Evolutionary conservation across 2,888 invertebrate genomes (phyloP).

Genomic region (Brachypalpus laphriformis): DNA sequence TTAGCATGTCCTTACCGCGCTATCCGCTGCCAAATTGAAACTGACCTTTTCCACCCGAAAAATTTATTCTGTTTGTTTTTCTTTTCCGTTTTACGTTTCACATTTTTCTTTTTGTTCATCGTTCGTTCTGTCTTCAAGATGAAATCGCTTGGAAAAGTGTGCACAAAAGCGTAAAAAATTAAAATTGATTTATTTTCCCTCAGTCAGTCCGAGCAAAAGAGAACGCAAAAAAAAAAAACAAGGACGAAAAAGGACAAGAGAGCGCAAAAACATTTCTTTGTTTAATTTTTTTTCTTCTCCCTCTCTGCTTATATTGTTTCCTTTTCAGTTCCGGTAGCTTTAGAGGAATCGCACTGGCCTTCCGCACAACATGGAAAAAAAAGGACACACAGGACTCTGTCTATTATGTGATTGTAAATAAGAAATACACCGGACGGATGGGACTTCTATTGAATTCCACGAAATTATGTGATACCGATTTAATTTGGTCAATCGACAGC

Average conservation of each 20-base stretch:
- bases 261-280: background rate
- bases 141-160: constrained; percentile 41
- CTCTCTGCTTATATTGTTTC: too few species aligned
- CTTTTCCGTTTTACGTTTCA: background rate
- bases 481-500: constrained; percentile 22
- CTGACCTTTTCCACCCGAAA: constrained; percentile 1
- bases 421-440: constrained; percentile 2
- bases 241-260: background rate
- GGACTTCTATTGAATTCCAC: constrained; percentile 10
- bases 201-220: background rate
- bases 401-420: background rate
- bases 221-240: background rate
- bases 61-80: background rate
- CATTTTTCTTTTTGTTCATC: background rate
- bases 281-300: background rate
- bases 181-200: constrained; percentile 52
- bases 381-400: background rate
- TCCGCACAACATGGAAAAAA: background rate
- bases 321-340: background rate
- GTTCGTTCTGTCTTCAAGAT: background rate
- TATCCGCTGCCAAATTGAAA: background rate
- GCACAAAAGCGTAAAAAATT: constrained; percentile 39
- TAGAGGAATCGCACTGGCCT: background rate
- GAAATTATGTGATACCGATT: constrained; percentile 3
- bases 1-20: background rate